Evolutionary conservation across 1,140 invertebrate species (phyloP).

Genomic region (Euglossa dilemma): DNA sequence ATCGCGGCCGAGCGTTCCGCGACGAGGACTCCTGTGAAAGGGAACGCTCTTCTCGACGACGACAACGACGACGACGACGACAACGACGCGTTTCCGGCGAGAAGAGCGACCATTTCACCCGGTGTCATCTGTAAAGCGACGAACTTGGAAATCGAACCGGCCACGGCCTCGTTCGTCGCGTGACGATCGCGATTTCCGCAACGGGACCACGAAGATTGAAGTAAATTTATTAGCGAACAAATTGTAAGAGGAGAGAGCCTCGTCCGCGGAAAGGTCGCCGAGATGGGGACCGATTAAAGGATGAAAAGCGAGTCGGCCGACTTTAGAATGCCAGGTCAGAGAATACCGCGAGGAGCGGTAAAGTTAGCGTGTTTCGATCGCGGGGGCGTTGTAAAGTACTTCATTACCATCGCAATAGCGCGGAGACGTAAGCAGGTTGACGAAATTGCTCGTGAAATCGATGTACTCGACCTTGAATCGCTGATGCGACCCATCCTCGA

Average conservation of each 20-base stretch:
- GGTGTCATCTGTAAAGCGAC: constrained; percentile 10
- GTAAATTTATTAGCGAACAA: constrained; percentile 6
- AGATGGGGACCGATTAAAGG: not conserved
- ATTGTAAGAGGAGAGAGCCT: not conserved
- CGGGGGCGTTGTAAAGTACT: not conserved
- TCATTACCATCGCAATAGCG: constrained; percentile 5
- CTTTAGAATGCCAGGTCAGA: not conserved
- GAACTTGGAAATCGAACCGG: no score
- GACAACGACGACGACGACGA: not conserved
- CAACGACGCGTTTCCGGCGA: not conserved
- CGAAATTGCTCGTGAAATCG: not conserved
- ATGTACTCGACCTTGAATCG: constrained; percentile 16
- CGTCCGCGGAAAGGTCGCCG: not conserved
- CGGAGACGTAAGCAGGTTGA: not conserved
- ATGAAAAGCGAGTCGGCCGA: not conserved
- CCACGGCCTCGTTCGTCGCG: not conserved
- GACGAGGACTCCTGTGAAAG: not conserved
- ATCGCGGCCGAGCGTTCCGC: no score
- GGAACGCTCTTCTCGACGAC: not conserved
- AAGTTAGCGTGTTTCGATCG: not conserved
- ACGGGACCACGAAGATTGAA: constrained; percentile 38
- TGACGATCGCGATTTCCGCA: constrained; percentile 15
- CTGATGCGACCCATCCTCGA: not conserved
- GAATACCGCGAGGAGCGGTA: not conserved
- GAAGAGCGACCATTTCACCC: not conserved